Evolutionary conservation across 2,797 vertebrate species (phyloP).

Genomic region (Eulemur coronatus): DNA sequence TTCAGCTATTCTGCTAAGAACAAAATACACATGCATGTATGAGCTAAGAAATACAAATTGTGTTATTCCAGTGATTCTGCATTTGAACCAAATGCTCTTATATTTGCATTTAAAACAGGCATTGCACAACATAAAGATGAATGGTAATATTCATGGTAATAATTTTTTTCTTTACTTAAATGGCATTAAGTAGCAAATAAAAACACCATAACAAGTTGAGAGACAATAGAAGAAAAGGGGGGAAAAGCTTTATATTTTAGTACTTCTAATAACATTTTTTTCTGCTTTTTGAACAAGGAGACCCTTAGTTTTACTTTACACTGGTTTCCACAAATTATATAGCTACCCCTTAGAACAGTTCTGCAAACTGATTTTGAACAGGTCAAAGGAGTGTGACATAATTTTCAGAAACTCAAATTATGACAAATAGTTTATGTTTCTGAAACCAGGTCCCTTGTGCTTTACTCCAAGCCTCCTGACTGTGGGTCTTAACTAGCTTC

Average conservation of each 20-base stretch:
- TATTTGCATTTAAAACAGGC: not conserved
- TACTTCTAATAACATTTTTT: not conserved
- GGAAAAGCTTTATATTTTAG: not conserved
- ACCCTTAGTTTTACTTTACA: not conserved
- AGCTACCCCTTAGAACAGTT: not conserved
- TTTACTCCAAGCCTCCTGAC: not conserved
- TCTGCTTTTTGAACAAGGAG: not conserved
- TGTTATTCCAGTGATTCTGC: not conserved
- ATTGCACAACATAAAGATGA: not conserved
- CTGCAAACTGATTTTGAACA: conserved; percentile 14
- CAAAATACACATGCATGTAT: not conserved
- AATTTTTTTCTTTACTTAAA: not conserved
- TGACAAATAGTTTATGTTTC: not conserved
- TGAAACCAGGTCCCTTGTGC: not conserved
- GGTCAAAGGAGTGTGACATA: not conserved
- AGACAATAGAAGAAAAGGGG: not conserved
- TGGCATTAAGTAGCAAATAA: not conserved
- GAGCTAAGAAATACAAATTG: not conserved
- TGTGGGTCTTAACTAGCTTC: not conserved
- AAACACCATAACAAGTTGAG: not conserved
- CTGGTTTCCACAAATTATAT: not conserved
- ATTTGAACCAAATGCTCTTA: not conserved
- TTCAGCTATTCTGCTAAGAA: not conserved
- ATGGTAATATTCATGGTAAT: not conserved
- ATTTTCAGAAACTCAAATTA: conserved; percentile 51